Evolutionary conservation across 2,888 invertebrate species (phyloP).

Genomic region (Callyntrura sp.): DNA sequence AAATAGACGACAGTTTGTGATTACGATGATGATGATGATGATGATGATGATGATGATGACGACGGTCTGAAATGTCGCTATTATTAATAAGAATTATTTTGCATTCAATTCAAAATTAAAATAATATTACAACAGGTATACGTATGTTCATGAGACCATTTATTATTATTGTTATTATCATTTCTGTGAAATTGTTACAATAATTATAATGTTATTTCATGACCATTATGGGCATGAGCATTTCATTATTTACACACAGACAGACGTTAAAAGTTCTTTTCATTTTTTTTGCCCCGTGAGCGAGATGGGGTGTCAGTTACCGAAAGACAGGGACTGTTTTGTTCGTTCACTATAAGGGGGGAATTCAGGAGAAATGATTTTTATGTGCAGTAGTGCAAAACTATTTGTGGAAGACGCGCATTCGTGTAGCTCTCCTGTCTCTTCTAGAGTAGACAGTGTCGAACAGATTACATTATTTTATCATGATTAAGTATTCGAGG

Average conservation of each 20-base stretch:
- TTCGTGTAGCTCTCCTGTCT: neutral
- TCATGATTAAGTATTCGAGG: neutral
- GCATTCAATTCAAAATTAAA: slow-evolving; percentile 15
- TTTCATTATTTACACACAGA: neutral
- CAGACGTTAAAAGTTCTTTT: too few relatives aligned
- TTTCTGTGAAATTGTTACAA: slow-evolving; percentile 22
- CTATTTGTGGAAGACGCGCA: neutral
- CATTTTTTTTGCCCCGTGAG: slow-evolving; percentile 21
- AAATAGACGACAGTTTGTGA: neutral
- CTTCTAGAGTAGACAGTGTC: neutral
- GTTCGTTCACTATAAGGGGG: neutral
- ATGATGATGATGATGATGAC: neutral
- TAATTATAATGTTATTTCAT: slow-evolving; percentile 59
- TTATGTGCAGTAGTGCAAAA: neutral
- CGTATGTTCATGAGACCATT: slow-evolving; percentile 1
- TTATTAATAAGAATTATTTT: neutral
- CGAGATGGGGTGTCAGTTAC: slow-evolving; percentile 51
- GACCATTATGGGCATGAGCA: slow-evolving; percentile 56
- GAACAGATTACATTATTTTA: neutral
- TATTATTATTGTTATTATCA: neutral
- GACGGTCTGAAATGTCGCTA: slow-evolving; percentile 1
- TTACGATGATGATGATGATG: slow-evolving; percentile 8
- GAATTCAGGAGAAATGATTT: slow-evolving; percentile 3
- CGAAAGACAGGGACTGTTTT: slow-evolving; percentile 50
- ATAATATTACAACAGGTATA: too few relatives aligned